Base-by-base conservation (phyloP, 2,113 vertebrate genomes). In the Ammodytes dubius region DNA sequence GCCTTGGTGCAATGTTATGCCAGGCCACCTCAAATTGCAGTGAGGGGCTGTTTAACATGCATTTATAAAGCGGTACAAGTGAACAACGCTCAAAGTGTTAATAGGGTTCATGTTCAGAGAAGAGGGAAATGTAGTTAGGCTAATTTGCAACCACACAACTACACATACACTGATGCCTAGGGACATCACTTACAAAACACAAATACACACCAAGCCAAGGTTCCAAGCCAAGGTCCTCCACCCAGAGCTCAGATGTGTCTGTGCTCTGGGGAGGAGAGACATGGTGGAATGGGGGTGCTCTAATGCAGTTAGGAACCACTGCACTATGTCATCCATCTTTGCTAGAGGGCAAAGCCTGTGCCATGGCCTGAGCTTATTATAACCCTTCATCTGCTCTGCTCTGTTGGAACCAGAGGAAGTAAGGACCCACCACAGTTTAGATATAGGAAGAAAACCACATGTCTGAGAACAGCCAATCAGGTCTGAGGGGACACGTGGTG, bases 271-370 rank as follows among this genome's bases (percentile, higher is more conserved):
- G 40, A 53, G 27, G 57, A 66, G 46, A 56, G 54, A 70, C 64
- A 78, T 39, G 17, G 58, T 57, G 7, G 17, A 80, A 68, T 46
- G 35, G 0, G 37, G 56, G 19, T 74, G 14, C 84, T 82, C 78
- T 81, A 83, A 87, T 87, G 43, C 56, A 70, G 74, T 83, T 74
- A 57, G 65, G 50, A 71, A 49, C 56, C 9, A 27, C 77, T 42
- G 81, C 61, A 57, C 40, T 1, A 9, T 68, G 66, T 73, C 80
- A 80, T 88, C 68, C 71, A 77, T 85, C 54, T 65, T 65, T 66
- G 17, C 52, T 71, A 59, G 70, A 85, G 56, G 81, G 81, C 79
- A 72, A 50, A 60, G 72, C 9, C 59, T 43, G 49, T 53, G 35
- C 57, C 72, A 39, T 9, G 54, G 53, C 61, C 78, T 27, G 27